Base-by-base conservation (phyloP, 2,888 invertebrate genomes). In the Eristalinus aeneus region DNA sequence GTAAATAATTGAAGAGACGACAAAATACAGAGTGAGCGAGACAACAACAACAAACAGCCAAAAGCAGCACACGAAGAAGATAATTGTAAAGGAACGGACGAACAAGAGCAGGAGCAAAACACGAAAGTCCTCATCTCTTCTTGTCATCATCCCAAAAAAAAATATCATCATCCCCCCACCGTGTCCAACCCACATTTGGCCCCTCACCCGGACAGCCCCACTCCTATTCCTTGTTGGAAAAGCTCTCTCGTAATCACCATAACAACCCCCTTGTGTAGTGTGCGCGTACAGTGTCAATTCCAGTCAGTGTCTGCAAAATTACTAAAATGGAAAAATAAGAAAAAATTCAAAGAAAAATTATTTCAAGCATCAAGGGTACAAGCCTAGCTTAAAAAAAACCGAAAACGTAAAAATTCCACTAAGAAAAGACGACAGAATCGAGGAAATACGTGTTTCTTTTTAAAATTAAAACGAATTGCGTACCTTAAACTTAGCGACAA, bases 191-290 rank as follows among this genome's bases (percentile, higher is more conserved):
- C 46, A 6, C 46, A n/a, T n/a, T n/a, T n/a, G n/a, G n/a, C 34
- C 23, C 46, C 22, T 12, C 32, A 5, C n/a, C 32, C 1, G n/a
- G 12, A 53, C 68, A 20, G 54, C 22, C 36, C 6, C 27, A 39
- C n/a, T n/a, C 22, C 34, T 34, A 16, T 53, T 4, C 11, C 12
- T 56, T 56, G 4, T 23, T 16, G 8, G 8, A 46, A 46, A 46
- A 56, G 56, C 23, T 56, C 39, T 39, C 23, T 56, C 56, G 73
- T 63, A 74, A 80, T 73, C 79, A 79, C 79, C 79, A 80, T 80
- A 74, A 74, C 79, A 80, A 80, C 79, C 79, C 73, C 74, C 73
- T 74, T 80, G 63, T 68, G 61, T 32, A 61, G 31, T 16, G 79
- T 80, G 67, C 67, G n/a, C n/a, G 79, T 80, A 73, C 67, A 79